These are phyloP conservation scores for Cyclophora albipunctata DNA, from an alignment of 2,888 invertebrate genomes.

Conservation along the genomic window DNA sequence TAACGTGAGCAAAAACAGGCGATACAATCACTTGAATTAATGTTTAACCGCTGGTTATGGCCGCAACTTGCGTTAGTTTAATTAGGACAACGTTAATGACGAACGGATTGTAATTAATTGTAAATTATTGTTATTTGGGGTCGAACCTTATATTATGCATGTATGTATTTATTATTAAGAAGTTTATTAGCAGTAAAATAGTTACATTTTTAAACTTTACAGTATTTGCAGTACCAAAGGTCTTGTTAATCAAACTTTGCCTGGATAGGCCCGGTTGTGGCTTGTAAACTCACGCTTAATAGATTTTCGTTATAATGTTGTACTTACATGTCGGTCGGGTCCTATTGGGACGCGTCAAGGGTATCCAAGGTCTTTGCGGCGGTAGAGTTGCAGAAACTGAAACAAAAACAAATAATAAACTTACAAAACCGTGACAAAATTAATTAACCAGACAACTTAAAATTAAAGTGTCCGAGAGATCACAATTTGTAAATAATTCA, in stretches of 20 bases:
- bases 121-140: neutral
- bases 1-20: conserved; percentile 24
- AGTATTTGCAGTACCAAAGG: too few relatives aligned
- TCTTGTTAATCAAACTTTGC: too few relatives aligned
- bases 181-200: too few relatives aligned
- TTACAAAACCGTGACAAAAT: too few relatives aligned
- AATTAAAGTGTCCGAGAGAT: too few relatives aligned
- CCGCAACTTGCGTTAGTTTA: conserved; percentile 17
- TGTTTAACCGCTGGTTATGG: conserved; percentile 21
- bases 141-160: too few relatives aligned
- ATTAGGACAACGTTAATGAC: conserved; percentile 8
- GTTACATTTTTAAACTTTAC: too few relatives aligned
- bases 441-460: too few relatives aligned
- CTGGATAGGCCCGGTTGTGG: too few relatives aligned
- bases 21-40: conserved; percentile 35
- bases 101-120: conserved; percentile 1
- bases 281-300: too few relatives aligned
- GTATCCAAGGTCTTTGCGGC: conserved; percentile 96
- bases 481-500: too few relatives aligned
- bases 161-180: too few relatives aligned
- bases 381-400: conserved; percentile 92
- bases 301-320: neutral
- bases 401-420: conserved; percentile 62
- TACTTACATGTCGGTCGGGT: conserved; percentile 93
- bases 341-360: conserved; percentile 90